Base-by-base conservation (phyloP, 2,888 invertebrate species). In the Drosophila kanekoi region DNA sequence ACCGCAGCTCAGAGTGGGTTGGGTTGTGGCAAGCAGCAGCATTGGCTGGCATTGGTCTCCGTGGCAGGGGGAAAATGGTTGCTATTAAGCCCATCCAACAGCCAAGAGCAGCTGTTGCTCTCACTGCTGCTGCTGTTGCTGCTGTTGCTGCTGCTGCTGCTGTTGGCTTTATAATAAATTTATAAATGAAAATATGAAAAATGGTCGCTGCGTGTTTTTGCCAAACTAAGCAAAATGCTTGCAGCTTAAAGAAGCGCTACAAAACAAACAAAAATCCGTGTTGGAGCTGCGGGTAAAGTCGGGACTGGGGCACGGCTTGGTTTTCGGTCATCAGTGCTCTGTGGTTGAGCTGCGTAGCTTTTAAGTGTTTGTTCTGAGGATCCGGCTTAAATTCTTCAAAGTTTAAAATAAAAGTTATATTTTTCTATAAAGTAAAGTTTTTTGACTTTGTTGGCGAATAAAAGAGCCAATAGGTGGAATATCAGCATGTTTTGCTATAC, bases 161-260 rank as follows among this genome's bases (percentile, higher is more conserved):
- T 68, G 61, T 65, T 87, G 70, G 79, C 72, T 87, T 82, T 78
- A 87, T 88, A 88, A 88, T 88, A 90, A 88, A 88, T 90, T 89
- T 87, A 89, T 87, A 87, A 87, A 89, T 87, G 82, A 89, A 84
- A 82, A 84, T 88, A 86, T 84, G 83, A 84, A 90, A 88, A 88
- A 88, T 89, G 87, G 83, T 78, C 76, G 77, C 87, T 87, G 89
- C 82, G 89, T 84, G 87, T 89, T 89, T 89, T 79, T 74, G 81
- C 87, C 77, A 87, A 81, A 85, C 88, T 87, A 82, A 74, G 85
- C 84, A 81, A 81, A 68, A 84, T 63, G 64, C 57, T 48, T 8
- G 56, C 4, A 60, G 71, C 76, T 75, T 65, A 74, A 78, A 59
- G 58, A 63, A 75, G 43, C 58, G 43, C 41, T 41, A 67, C 23